Percentiles rank a stretch among this genome's conserved stretches.
Evolutionary conservation across 2,888 invertebrate genomes (phyloP).

Genomic region (Harpagoxenus sublaevis): DNA sequence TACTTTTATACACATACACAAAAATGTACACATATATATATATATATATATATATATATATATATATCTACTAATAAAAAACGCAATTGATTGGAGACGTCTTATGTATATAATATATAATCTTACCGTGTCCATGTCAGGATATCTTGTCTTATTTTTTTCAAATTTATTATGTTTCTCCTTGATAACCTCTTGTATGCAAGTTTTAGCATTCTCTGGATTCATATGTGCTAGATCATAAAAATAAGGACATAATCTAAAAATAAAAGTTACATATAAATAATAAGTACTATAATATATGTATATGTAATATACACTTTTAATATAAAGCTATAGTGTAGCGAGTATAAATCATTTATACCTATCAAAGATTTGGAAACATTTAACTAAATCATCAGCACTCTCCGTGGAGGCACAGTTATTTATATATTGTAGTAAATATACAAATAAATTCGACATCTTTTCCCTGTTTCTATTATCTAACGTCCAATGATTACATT

Average conservation of each 20-base stretch:
- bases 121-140: conserved; percentile 89
- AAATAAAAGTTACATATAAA: conserved; percentile 64
- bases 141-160: conserved; percentile 88
- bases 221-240: conserved; percentile 91
- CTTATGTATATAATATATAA: not conserved
- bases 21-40: conserved; percentile 81
- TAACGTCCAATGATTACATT: conserved; percentile 95
- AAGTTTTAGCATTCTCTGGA: conserved; percentile 90
- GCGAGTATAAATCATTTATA: conserved; percentile 77
- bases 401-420: conserved; percentile 87
- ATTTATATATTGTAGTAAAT: conserved; percentile 92
- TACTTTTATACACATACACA: conserved; percentile 86
- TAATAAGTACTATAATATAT: not conserved
- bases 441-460: conserved; percentile 91
- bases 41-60: conserved; percentile 59
- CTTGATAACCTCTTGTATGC: conserved; percentile 90
- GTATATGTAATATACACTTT: conserved; percentile 81
- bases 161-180: conserved; percentile 91
- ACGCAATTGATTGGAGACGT: not conserved
- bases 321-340: conserved; percentile 10
- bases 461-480: conserved; percentile 93
- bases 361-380: conserved; percentile 89
- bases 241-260: conserved; percentile 86
- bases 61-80: not conserved
- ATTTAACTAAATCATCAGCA: conserved; percentile 86